Conservation (phyloP, 2,797 vertebrate species). For the Sciaenops ocellatus region DNA sequence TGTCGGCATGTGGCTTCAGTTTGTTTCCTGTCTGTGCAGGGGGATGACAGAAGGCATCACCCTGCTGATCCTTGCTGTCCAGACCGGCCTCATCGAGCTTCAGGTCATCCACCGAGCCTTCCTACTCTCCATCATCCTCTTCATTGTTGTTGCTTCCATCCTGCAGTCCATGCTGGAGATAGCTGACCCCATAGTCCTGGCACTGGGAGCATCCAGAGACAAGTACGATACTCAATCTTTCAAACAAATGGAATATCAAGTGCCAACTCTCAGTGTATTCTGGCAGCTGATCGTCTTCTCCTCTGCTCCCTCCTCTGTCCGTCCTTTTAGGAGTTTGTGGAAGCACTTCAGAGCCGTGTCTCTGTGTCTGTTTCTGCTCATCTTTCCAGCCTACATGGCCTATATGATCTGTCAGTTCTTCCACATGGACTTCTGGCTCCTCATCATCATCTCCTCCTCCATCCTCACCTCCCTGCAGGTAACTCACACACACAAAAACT, state of each 20-base stretch:
- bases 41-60: slow-evolving; percentile 99
- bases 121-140: slow-evolving; percentile 98
- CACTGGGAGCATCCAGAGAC: slow-evolving; percentile 96
- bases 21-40: slow-evolving; percentile 74
- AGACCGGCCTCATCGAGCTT: slow-evolving; percentile 97
- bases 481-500: slow-evolving; percentile 31
- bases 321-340: slow-evolving; percentile 92
- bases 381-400: slow-evolving; percentile 98
- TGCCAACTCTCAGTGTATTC: background rate
- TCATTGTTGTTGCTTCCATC: slow-evolving; percentile 98
- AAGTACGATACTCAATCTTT: slow-evolving; percentile 84
- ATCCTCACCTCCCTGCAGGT: slow-evolving; percentile 99
- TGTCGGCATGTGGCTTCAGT: background rate
- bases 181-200: slow-evolving; percentile 96
- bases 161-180: slow-evolving; percentile 99
- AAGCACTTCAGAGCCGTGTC: slow-evolving; percentile 98
- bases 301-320: background rate
- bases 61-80: slow-evolving; percentile 95
- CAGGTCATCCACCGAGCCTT: slow-evolving; percentile 98
- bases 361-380: slow-evolving; percentile 93
- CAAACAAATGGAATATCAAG: too few species aligned
- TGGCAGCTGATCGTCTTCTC: background rate
- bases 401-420: slow-evolving; percentile 99
- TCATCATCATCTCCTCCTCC: slow-evolving; percentile 99
- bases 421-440: slow-evolving; percentile 99